Conservation (phyloP, 2,797 vertebrate species). For the Pterois miles region DNA sequence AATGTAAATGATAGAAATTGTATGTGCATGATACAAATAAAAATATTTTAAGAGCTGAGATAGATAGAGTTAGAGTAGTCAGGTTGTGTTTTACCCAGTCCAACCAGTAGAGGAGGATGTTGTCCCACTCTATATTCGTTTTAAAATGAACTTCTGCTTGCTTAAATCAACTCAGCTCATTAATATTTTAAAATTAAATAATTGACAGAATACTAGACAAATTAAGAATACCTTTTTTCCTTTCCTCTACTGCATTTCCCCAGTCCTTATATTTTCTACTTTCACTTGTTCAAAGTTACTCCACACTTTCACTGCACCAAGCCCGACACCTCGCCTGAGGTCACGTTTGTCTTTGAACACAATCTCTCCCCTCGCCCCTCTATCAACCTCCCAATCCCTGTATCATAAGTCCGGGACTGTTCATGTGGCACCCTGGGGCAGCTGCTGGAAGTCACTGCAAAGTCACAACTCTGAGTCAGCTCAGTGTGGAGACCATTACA, state of each 20-base stretch:
- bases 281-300: slow-evolving; percentile 16
- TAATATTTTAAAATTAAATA: neutral
- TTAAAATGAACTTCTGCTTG: neutral
- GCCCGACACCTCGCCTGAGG: slow-evolving; percentile 33
- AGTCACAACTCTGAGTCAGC: slow-evolving; percentile 63
- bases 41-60: neutral
- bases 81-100: neutral
- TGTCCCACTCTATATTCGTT: slow-evolving; percentile 12
- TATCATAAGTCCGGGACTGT: slow-evolving; percentile 43
- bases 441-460: slow-evolving; percentile 57
- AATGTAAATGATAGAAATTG: neutral
- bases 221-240: neutral
- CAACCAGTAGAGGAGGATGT: slow-evolving; percentile 57
- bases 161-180: neutral
- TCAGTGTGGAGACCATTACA: slow-evolving; percentile 3
- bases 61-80: neutral
- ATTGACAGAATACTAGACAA: neutral
- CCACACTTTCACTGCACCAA: neutral
- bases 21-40: neutral
- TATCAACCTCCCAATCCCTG: slow-evolving; percentile 26
- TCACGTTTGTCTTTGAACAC: slow-evolving; percentile 53
- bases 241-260: neutral
- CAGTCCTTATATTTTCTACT: neutral
- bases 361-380: slow-evolving; percentile 17
- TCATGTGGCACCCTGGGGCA: slow-evolving; percentile 55